Evolutionary conservation across 2,888 invertebrate genomes (phyloP).

Genomic region (Sinhomidia bicolor): DNA sequence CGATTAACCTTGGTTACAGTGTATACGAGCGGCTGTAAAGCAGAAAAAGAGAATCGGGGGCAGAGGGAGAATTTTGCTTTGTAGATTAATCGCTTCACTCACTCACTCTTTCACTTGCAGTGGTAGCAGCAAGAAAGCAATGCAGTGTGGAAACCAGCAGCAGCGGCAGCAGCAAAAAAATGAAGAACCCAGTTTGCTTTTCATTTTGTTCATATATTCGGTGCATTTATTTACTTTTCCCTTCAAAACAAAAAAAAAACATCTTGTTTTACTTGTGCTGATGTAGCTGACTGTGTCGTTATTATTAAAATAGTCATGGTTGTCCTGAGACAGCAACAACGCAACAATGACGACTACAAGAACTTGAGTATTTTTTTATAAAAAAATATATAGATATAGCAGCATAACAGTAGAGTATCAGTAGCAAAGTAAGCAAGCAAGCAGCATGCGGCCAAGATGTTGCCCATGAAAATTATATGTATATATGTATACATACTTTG

Average conservation of each 20-base stretch:
- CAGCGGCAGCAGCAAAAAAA: too few species aligned
- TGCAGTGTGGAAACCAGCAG: too few species aligned
- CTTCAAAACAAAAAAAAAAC: not conserved
- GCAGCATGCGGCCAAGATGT: constrained; percentile 22
- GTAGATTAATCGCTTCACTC: constrained; percentile 41
- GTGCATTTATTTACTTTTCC: not conserved
- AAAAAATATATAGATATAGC: too few species aligned
- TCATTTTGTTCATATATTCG: not conserved
- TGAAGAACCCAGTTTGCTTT: too few species aligned
- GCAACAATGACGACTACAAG: not conserved
- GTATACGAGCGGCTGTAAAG: constrained; percentile 5
- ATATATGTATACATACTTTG: not conserved
- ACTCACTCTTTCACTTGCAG: not conserved
- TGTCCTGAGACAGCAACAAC: not conserved
- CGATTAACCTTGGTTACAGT: constrained; percentile 19
- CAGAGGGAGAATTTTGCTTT: constrained; percentile 31
- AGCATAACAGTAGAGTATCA: too few species aligned
- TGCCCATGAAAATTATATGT: not conserved
- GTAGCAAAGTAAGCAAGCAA: not conserved
- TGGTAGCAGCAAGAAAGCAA: not conserved
- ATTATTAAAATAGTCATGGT: constrained; percentile 23
- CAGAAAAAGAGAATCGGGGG: too few species aligned
- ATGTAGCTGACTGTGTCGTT: not conserved
- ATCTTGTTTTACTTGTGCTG: not conserved
- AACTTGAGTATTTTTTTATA: too few species aligned